Evolutionary conservation across 2,888 invertebrate species (phyloP).

Genomic region (Sepiola atlantica): DNA sequence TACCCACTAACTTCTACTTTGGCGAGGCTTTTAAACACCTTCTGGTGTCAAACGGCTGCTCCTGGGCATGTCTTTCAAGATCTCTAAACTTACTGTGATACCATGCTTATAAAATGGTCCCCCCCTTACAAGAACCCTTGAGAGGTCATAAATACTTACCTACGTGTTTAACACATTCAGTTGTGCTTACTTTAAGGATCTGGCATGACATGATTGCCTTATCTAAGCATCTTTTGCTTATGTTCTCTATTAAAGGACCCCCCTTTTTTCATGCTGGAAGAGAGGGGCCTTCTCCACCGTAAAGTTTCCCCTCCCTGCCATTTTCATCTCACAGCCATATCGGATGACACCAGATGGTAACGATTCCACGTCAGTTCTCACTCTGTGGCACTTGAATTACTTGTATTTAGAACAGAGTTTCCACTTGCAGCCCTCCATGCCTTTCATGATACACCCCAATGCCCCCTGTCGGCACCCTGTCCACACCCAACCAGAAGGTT

Average conservation of each 20-base stretch:
- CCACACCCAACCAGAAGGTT: neutral
- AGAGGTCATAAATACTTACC: neutral
- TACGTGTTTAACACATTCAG: constrained; percentile 1
- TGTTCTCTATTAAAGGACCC: neutral
- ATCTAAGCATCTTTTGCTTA: constrained; percentile 22
- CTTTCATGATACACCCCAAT: neutral
- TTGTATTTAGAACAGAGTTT: neutral
- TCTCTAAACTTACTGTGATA: neutral
- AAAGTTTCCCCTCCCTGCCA: neutral
- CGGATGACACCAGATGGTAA: constrained; percentile 20
- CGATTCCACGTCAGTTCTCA: constrained; percentile 19
- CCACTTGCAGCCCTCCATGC: neutral
- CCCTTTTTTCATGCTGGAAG: neutral
- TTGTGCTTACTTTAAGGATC: neutral
- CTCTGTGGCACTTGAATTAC: constrained; percentile 32
- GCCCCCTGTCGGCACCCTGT: neutral
- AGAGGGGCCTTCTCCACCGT: neutral
- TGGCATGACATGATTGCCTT: neutral
- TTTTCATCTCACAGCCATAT: constrained; percentile 15
- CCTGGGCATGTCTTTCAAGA: neutral
- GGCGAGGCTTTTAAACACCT: neutral
- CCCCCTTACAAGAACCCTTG: neutral
- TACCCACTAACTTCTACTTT: neutral
- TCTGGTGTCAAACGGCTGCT: neutral
- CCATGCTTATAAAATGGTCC: neutral